A percentile compares a stretch with the other conserved stretches of the same genome.
Conservation (phyloP, 2,888 invertebrate species). For the Corbicula japonica region DNA sequence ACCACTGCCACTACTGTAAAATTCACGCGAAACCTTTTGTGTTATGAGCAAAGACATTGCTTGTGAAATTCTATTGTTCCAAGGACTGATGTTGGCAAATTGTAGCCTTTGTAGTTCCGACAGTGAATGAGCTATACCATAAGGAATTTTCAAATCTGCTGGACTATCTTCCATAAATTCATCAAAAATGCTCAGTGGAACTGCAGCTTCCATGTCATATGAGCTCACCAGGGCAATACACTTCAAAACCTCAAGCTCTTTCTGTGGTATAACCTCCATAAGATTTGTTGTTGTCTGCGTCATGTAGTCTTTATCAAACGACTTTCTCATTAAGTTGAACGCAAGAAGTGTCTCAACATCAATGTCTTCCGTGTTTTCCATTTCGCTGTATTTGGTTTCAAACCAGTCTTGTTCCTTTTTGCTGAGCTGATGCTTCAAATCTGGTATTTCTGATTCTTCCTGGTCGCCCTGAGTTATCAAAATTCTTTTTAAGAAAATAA, state of each 20-base stretch:
- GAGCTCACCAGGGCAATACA: constrained; percentile 27
- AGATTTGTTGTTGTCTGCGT: constrained; percentile 12
- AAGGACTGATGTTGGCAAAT: neutral
- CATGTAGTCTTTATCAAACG: constrained; percentile 32
- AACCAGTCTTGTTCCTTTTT: constrained; percentile 47
- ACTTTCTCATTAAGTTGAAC: constrained; percentile 49
- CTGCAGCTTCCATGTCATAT: constrained; percentile 31
- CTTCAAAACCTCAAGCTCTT: constrained; percentile 33
- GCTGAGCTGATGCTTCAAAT: no score
- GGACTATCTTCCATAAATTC: neutral
- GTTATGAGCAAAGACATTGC: constrained; percentile 27
- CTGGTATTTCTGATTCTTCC: no score
- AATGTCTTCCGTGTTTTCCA: constrained; percentile 26
- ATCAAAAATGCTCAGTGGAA: constrained; percentile 39
- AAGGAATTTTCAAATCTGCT: constrained; percentile 3
- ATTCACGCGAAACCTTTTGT: constrained; percentile 7
- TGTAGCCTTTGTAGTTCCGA: constrained; percentile 12
- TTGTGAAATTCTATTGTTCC: constrained; percentile 31
- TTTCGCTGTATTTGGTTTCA: constrained; percentile 38
- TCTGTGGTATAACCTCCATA: constrained; percentile 11
- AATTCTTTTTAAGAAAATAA: no score
- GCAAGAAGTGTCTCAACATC: constrained; percentile 42
- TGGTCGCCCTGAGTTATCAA: no score
- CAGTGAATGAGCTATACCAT: constrained; percentile 31
- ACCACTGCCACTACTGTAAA: constrained; percentile 25